Evolutionary conservation across 1,140 invertebrate species (phyloP).

Genomic region (Camponotus pennsylvanicus): DNA sequence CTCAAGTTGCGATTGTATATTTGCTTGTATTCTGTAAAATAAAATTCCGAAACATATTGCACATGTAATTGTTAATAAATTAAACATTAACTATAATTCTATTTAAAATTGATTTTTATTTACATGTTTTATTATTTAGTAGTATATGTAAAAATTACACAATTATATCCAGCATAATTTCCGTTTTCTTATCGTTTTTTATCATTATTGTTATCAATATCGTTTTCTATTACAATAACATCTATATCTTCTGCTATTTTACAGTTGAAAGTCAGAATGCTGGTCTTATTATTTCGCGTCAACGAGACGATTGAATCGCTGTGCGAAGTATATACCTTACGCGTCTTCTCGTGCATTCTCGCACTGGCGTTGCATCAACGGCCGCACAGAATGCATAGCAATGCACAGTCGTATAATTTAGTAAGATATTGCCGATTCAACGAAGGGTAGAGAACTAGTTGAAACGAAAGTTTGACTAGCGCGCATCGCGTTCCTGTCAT

Average conservation of each 20-base stretch:
- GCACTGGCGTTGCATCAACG: slow-evolving; percentile 47
- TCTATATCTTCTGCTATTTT: neutral
- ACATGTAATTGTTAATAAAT: too few relatives aligned
- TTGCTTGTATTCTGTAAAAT: too few relatives aligned
- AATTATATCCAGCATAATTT: slow-evolving; percentile 1
- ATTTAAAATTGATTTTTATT: too few relatives aligned
- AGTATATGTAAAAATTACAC: neutral
- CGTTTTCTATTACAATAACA: neutral
- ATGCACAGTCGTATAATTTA: slow-evolving; percentile 48
- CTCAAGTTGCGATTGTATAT: too few relatives aligned
- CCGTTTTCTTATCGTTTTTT: neutral
- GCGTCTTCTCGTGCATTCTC: slow-evolving; percentile 39
- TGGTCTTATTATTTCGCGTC: slow-evolving; percentile 25
- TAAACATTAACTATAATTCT: too few relatives aligned
- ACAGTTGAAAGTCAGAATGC: slow-evolving; percentile 16
- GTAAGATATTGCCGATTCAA: slow-evolving; percentile 70
- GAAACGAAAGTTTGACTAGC: slow-evolving; percentile 69
- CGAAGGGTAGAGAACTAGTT: slow-evolving; percentile 54
- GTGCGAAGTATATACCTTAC: slow-evolving; percentile 24
- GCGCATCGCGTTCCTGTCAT: slow-evolving; percentile 59
- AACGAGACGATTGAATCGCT: slow-evolving; percentile 51
- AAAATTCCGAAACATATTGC: too few relatives aligned
- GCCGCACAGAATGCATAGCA: slow-evolving; percentile 36
- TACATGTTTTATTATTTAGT: too few relatives aligned
- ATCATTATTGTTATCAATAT: too few relatives aligned